Conservation (phyloP, 2,888 invertebrate species). For the Dicroscelio sp. region DNA sequence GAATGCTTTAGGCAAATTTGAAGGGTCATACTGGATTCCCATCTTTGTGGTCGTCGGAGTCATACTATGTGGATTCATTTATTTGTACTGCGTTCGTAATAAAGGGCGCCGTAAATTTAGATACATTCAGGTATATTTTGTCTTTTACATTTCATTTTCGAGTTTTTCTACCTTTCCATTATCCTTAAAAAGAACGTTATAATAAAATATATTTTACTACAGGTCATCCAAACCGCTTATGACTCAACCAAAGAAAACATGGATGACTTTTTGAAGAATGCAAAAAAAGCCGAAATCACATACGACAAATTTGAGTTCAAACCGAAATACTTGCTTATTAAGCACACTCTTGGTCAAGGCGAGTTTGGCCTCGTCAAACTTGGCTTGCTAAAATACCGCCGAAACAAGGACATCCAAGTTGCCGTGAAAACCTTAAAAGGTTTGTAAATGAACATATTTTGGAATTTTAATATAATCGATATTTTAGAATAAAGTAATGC, state of each 20-base stretch:
- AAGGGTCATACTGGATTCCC: constrained; percentile 33
- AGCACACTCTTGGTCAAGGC: constrained; percentile 22
- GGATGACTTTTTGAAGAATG: constrained; percentile 9
- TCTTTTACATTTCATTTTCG: neutral
- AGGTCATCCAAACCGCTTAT: constrained; percentile 4
- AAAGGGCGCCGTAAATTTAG: neutral
- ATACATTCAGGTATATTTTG: neutral
- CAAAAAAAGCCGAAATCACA: constrained; percentile 7
- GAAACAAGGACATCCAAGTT: constrained; percentile 1
- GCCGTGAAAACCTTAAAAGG: constrained; percentile 49
- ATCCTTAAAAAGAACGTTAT: too few species aligned
- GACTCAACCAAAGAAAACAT: neutral
- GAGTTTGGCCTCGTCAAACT: constrained; percentile 39
- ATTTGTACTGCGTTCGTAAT: neutral
- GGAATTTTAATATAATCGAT: too few species aligned
- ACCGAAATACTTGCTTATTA: constrained; percentile 29
- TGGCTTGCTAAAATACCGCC: constrained; percentile 16
- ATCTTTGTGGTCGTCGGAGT: neutral
- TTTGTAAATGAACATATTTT: neutral
- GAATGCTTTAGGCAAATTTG: too few species aligned
- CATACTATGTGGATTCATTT: neutral
- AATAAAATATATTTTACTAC: neutral
- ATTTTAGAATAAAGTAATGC: too few species aligned
- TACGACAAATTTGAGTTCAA: constrained; percentile 45
- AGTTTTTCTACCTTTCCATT: neutral